phyloP scores from a whole-genome alignment of 2,888 invertebrate species.

The Morpho deidamia region DNA sequence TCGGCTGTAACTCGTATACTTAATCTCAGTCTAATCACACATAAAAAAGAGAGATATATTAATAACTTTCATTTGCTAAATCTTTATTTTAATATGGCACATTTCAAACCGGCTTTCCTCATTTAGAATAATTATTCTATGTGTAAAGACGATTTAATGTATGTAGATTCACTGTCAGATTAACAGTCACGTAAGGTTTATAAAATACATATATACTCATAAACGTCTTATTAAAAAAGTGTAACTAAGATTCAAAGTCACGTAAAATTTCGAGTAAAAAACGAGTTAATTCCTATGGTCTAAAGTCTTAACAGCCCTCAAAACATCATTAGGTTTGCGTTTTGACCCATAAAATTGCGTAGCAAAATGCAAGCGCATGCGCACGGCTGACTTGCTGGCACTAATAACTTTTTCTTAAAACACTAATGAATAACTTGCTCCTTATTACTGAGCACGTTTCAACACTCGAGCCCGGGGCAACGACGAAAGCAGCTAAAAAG shows the following conservation, averaged over 20 bases:
- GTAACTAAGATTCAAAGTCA: neutral
- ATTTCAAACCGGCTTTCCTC: too few species aligned
- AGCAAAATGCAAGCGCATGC: constrained; percentile 65
- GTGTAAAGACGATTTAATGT: too few species aligned
- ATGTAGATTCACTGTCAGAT: too few species aligned
- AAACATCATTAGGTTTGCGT: constrained; percentile 17
- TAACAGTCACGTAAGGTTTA: too few species aligned
- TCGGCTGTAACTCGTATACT: too few species aligned
- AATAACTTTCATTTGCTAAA: too few species aligned
- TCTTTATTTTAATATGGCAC: too few species aligned
- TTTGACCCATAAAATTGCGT: constrained; percentile 53
- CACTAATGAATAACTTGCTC: constrained; percentile 71
- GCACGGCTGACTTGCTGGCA: constrained; percentile 52
- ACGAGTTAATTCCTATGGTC: neutral
- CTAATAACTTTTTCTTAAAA: constrained; percentile 72
- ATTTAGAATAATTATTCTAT: too few species aligned
- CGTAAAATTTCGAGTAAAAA: constrained; percentile 8
- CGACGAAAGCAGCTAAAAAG: constrained; percentile 11
- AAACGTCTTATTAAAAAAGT: neutral
- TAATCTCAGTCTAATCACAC: too few species aligned
- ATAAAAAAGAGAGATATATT: too few species aligned
- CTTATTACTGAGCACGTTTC: constrained; percentile 72
- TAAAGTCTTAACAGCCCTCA: constrained; percentile 2
- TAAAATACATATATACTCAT: too few species aligned
- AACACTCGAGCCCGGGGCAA: constrained; percentile 43